Evolutionary conservation across 53 echinoderm and acorn worm genomes (phyloP).

Genomic region (Holothuria leucospilota): DNA sequence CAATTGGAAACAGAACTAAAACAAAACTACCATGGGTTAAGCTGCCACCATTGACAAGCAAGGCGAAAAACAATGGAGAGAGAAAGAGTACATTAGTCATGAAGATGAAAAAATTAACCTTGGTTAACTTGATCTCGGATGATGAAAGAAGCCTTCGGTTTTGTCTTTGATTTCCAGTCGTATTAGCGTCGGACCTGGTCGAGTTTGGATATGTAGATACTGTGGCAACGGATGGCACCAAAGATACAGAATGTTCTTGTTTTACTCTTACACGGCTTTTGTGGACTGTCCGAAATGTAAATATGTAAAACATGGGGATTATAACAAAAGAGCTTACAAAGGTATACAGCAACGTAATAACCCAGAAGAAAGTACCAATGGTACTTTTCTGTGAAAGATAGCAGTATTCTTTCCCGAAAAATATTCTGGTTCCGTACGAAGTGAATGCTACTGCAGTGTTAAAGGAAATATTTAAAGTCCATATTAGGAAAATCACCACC

Average conservation of each 20-base stretch:
- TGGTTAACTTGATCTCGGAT: slow-evolving; percentile 38
- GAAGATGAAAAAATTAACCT: slow-evolving; percentile 34
- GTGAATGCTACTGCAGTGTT: slow-evolving; percentile 16
- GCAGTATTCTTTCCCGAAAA: slow-evolving; percentile 31
- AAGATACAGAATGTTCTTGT: neutral
- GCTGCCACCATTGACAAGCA: neutral
- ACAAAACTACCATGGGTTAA: slow-evolving; percentile 21
- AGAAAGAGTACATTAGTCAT: slow-evolving; percentile 23
- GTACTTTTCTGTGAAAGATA: slow-evolving; percentile 4
- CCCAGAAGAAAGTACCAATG: slow-evolving; percentile 10
- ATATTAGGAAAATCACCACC: neutral
- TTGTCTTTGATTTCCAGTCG: slow-evolving; percentile 13
- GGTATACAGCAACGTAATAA: slow-evolving; percentile 19
- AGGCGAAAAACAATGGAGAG: slow-evolving; percentile 17
- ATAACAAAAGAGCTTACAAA: slow-evolving; percentile 33
- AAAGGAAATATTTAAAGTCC: neutral
- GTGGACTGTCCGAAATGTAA: slow-evolving; percentile 29
- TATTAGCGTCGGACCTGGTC: neutral
- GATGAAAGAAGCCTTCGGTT: neutral
- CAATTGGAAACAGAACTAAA: slow-evolving; percentile 21
- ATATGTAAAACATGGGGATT: slow-evolving; percentile 19
- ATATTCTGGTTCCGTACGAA: slow-evolving; percentile 8
- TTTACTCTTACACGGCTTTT: slow-evolving; percentile 31
- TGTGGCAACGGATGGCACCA: neutral
- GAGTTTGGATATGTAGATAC: neutral